These are phyloP conservation scores for Macroteleia sp. DNA, from an alignment of 2,888 invertebrate genomes.

Conservation along the genomic window DNA sequence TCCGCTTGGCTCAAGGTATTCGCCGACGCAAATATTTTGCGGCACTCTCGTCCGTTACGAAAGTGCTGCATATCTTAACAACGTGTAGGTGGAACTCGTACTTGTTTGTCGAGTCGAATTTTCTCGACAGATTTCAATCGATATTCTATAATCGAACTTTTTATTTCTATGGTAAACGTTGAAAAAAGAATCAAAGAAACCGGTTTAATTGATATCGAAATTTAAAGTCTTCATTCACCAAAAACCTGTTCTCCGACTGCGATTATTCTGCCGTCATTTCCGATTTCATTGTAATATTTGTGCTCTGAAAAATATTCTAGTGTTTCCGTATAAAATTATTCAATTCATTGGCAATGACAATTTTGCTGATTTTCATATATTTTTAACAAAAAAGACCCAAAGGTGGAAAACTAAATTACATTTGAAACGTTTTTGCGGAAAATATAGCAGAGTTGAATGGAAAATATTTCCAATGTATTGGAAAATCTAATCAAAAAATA, in stretches of 20 bases:
- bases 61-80: slow-evolving; percentile 69
- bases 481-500: too few species aligned
- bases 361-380: too few species aligned
- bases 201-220: slow-evolving; percentile 11
- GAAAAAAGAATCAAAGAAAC: too few species aligned
- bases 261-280: slow-evolving; percentile 1
- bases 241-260: slow-evolving; percentile 1
- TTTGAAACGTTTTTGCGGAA: too few species aligned
- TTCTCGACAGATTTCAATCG: too few species aligned
- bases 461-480: too few species aligned
- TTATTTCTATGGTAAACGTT: too few species aligned
- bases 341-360: too few species aligned
- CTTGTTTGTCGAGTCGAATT: slow-evolving; percentile 6
- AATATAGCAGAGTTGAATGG: too few species aligned
- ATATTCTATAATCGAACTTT: too few species aligned
- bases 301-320: not conserved
- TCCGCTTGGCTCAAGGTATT: slow-evolving; percentile 65
- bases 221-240: not conserved
- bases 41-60: slow-evolving; percentile 72
- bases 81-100: slow-evolving; percentile 62
- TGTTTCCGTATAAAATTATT: not conserved
- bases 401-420: too few species aligned
- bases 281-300: not conserved
- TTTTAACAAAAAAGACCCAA: too few species aligned
- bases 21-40: slow-evolving; percentile 78